These are phyloP conservation scores for Caenorhabditis imperialis DNA, from an alignment of 2,888 invertebrate species.

Conservation along the genomic window DNA sequence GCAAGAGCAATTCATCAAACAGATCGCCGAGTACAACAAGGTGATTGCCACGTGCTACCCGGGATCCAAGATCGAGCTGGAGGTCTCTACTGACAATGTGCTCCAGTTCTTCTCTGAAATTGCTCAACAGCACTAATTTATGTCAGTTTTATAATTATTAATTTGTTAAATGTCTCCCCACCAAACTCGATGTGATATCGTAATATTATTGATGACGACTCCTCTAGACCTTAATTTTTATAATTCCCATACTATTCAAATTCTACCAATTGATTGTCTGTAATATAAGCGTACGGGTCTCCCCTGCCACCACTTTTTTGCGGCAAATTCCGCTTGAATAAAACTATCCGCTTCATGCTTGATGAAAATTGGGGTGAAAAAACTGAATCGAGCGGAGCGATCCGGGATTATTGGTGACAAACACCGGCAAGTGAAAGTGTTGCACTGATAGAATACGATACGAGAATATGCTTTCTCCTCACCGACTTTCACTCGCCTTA, in stretches of 20 bases:
- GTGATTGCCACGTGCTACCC: slow-evolving; percentile 80
- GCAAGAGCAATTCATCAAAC: slow-evolving; percentile 98
- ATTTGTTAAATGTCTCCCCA: not conserved
- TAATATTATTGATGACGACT: not conserved
- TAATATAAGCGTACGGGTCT: slow-evolving; percentile 44
- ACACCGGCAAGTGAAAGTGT: slow-evolving; percentile 54
- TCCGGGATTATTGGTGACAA: slow-evolving; percentile 55
- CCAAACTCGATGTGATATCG: not conserved
- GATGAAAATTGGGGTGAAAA: slow-evolving; percentile 45
- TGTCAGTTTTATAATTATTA: not conserved
- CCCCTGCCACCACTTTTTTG: not conserved
- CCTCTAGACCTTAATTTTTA: too few relatives aligned
- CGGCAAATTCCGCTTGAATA: slow-evolving; percentile 10
- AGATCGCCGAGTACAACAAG: slow-evolving; percentile 92
- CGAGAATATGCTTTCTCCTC: slow-evolving; percentile 31
- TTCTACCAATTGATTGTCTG: slow-evolving; percentile 12
- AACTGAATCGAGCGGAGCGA: slow-evolving; percentile 43
- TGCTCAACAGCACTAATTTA: slow-evolving; percentile 88
- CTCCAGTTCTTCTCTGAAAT: slow-evolving; percentile 97
- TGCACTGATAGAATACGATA: slow-evolving; percentile 53
- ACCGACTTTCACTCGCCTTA: slow-evolving; percentile 55
- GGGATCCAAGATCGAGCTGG: slow-evolving; percentile 82
- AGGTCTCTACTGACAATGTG: slow-evolving; percentile 95
- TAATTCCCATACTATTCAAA: too few relatives aligned
- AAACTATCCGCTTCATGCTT: slow-evolving; percentile 24